Evolutionary conservation across 1,140 invertebrate species (phyloP).

Genomic region (Zophobas morio): DNA sequence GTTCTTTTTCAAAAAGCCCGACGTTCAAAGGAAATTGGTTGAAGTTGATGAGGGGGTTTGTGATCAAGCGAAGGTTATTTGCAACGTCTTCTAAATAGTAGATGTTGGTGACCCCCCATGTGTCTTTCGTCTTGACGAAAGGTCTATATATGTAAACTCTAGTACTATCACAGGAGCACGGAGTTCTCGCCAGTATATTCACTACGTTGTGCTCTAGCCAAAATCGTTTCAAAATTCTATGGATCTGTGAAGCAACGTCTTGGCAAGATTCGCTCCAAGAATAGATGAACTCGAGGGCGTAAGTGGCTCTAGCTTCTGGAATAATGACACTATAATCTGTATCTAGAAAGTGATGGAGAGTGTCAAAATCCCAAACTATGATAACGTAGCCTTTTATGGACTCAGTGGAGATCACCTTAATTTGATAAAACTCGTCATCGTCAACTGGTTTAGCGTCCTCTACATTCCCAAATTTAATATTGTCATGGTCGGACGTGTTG

Average conservation of each 20-base stretch:
- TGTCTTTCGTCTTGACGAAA: not conserved
- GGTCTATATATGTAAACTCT: not conserved
- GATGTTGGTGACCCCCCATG: not conserved
- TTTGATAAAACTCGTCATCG: not conserved
- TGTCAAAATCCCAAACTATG: not conserved
- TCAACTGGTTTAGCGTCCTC: conserved; percentile 1
- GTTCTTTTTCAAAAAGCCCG: not conserved
- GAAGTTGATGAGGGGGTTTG: not conserved
- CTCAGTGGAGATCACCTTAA: not conserved
- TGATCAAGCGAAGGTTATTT: not conserved
- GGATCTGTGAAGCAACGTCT: not conserved
- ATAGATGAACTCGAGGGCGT: not conserved
- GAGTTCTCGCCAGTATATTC: not conserved
- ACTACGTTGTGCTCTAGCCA: not conserved
- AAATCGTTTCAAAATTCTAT: not conserved
- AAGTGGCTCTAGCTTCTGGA: not conserved
- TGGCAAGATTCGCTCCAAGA: not conserved
- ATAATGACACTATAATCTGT: not conserved
- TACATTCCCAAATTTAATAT: conserved; percentile 36
- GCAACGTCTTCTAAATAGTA: not conserved
- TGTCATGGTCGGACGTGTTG: conserved; percentile 3
- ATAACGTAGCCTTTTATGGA: not conserved
- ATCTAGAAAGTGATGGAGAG: not conserved
- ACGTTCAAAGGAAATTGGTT: not conserved
- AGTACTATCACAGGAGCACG: not conserved